Evolutionary conservation across 2,797 vertebrate species (phyloP).

Genomic region (Halcyon leucocephala): DNA sequence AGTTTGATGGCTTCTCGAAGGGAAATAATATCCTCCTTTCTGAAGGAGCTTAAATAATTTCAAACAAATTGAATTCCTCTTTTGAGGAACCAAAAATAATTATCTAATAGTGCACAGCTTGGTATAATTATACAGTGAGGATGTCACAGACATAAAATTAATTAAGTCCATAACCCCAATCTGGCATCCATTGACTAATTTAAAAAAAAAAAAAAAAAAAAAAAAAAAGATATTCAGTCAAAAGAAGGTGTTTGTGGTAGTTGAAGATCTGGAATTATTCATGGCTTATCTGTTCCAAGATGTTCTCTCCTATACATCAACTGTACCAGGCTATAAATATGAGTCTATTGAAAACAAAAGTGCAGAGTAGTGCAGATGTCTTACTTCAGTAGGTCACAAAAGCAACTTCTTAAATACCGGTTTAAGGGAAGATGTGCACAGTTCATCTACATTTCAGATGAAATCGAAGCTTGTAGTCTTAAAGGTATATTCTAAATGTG

Average conservation of each 20-base stretch:
- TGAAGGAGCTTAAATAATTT: slow-evolving; percentile 46
- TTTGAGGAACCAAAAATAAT: slow-evolving; percentile 37
- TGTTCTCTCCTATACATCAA: neutral
- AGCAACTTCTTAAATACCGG: neutral
- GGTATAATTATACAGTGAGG: slow-evolving; percentile 51
- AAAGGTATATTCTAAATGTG: neutral
- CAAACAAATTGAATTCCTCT: slow-evolving; percentile 45
- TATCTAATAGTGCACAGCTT: slow-evolving; percentile 33
- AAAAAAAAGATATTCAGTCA: neutral
- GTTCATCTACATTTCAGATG: neutral
- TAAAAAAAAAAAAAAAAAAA: neutral
- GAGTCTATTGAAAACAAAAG: slow-evolving; percentile 33
- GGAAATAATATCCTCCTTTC: slow-evolving; percentile 7
- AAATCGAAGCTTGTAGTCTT: neutral
- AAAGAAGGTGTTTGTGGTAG: slow-evolving; percentile 43
- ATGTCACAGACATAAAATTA: slow-evolving; percentile 48
- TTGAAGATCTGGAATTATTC: slow-evolving; percentile 27
- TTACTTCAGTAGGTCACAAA: slow-evolving; percentile 19
- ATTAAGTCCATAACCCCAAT: slow-evolving; percentile 4
- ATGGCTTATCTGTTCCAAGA: neutral
- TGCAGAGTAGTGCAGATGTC: slow-evolving; percentile 1
- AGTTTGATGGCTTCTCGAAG: neutral
- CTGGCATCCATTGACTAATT: neutral
- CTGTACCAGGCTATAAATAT: neutral
- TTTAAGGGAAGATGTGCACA: neutral